Evolutionary conservation across 2,888 invertebrate species (phyloP), one percentile per base, ranked within the genome.

Genomic region (Macrosoma leucophasiata): DNA sequence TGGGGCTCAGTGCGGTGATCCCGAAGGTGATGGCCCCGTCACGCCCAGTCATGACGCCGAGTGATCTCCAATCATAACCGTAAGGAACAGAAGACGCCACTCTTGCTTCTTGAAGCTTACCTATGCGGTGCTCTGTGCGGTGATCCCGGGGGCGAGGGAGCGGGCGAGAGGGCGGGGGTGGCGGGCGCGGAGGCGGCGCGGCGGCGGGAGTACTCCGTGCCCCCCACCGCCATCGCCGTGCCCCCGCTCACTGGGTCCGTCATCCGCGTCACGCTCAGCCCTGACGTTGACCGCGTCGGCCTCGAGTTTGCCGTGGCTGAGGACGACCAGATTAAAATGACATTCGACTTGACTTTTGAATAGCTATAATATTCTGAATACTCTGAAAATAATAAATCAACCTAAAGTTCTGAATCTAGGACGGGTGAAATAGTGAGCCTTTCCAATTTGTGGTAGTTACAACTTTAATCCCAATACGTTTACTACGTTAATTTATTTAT

Each of bases 121-220:
- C 81, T 76, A 43, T 78, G 76, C 10, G 61, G 57, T 10, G 70
- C 65, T 22, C 86, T 64, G 36, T 85, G 78, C 27, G 89, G 85
- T 43, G 88, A 88, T 39, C 90, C 89, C 28, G 90, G 88, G 12
- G 93, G 93, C 19, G 93, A 92, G 19, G 89, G 85, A 27, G 93
- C 92, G 25, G 93, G 93, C 22, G 92, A 93, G 18, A 88, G 77
- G 32, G 88, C 87, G 0, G 93, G 93, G 9, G 93, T 91, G 20
- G 87, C 85, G 10, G 92, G 92, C 21, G 93, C 92, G 8, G 93
- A 92, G 28, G 90, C 88, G 7, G 89, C 88, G 13, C 89, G 75
- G 40, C 88, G 51, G 41, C 89, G 56, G 41, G 86, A 67, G 82
- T 87, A 78, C 69, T 86, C 77, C 42, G 79, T 78, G 50, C 85